Conservation (phyloP, 2,113 vertebrate genomes). For the Percina caprodes region DNA sequence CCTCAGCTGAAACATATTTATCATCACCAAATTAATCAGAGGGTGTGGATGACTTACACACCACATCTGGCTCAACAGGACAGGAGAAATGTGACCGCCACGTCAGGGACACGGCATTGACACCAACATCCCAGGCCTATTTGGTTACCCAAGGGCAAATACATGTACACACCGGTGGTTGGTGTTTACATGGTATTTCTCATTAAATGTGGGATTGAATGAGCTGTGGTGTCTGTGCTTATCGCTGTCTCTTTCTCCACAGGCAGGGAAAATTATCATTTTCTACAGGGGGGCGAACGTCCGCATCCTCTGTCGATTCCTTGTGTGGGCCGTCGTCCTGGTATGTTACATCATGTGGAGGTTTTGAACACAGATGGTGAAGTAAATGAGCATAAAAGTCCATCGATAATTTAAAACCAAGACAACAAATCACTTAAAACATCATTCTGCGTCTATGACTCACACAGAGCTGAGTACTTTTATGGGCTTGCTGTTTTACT, state of each 20-base stretch:
- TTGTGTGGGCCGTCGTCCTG: slow-evolving; percentile 86
- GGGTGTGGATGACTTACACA: slow-evolving; percentile 65
- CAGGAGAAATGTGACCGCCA: slow-evolving; percentile 73
- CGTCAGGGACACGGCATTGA: slow-evolving; percentile 73
- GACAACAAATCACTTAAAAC: slow-evolving; percentile 39
- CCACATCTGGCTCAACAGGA: slow-evolving; percentile 73
- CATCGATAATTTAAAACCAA: slow-evolving; percentile 42
- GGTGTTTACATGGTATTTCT: slow-evolving; percentile 54
- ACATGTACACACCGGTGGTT: neutral
- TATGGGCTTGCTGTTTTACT: slow-evolving; percentile 25
- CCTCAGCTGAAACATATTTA: slow-evolving; percentile 84
- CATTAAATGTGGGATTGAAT: slow-evolving; percentile 52
- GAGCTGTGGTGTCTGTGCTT: slow-evolving; percentile 16
- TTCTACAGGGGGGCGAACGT: slow-evolving; percentile 78
- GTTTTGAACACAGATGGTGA: slow-evolving; percentile 23
- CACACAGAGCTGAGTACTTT: slow-evolving; percentile 29
- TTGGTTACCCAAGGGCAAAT: slow-evolving; percentile 70
- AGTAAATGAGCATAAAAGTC: slow-evolving; percentile 23
- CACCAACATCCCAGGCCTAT: slow-evolving; percentile 77
- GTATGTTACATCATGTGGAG: slow-evolving; percentile 77
- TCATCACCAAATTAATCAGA: slow-evolving; percentile 88
- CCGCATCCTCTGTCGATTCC: slow-evolving; percentile 85
- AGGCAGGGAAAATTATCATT: slow-evolving; percentile 86
- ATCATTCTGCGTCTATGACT: slow-evolving; percentile 26
- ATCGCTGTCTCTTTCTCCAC: slow-evolving; percentile 54